Conservation (phyloP, 2,113 vertebrate species). For the Antechinus stuartii region DNA sequence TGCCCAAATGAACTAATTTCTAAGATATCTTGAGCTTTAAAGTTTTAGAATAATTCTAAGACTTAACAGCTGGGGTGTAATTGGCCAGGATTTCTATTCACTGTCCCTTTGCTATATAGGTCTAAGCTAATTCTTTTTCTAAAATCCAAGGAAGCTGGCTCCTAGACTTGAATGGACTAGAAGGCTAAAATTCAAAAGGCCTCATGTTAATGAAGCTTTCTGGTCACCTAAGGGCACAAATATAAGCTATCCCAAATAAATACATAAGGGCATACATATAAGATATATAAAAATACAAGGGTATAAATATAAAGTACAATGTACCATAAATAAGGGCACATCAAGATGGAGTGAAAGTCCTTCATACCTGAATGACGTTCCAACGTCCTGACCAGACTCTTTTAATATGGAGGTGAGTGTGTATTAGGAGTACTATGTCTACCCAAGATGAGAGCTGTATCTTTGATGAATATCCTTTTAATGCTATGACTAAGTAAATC, state of each 20-base stretch:
- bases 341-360: background rate
- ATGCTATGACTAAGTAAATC: background rate
- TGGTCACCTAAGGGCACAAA: background rate
- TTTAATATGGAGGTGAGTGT: background rate
- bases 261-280: no score
- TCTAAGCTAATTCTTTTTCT: background rate
- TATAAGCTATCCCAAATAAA: background rate
- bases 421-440: background rate
- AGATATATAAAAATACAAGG: no score
- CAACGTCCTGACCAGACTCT: background rate
- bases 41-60: background rate
- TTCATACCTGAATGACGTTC: background rate
- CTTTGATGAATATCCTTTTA: background rate
- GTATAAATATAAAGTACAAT: no score
- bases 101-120: background rate
- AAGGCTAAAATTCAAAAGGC: background rate
- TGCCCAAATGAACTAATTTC: background rate
- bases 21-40: background rate
- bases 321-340: no score
- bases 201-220: background rate
- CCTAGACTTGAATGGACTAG: background rate
- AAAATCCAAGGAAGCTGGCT: background rate
- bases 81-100: background rate
- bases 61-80: background rate
- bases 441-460: background rate